A percentile compares a stretch with the other conserved stretches of the same genome.
phyloP scores from a whole-genome alignment of 2,113 vertebrate genomes.

The Festucalex cinctus region DNA sequence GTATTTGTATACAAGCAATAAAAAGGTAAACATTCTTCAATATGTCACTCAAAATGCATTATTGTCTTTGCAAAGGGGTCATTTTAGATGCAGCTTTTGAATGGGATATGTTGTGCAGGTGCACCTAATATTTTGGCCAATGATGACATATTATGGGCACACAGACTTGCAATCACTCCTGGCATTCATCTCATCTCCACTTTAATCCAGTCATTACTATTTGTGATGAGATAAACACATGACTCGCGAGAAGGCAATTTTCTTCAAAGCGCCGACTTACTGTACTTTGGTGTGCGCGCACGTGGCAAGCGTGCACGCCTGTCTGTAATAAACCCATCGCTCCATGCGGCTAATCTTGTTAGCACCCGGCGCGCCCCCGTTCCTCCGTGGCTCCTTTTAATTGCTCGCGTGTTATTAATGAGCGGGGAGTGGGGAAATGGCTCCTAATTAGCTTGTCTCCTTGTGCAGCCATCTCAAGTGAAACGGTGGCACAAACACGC shows the following conservation, averaged over 20 bases:
- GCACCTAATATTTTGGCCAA: neutral
- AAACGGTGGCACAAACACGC: constrained; percentile 82
- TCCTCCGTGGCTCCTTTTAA: constrained; percentile 88
- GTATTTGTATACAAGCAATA: too few species aligned
- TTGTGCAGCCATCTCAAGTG: constrained; percentile 79
- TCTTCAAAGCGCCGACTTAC: constrained; percentile 5
- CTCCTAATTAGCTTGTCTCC: constrained; percentile 97
- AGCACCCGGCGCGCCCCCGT: constrained; percentile 81
- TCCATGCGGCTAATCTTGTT: constrained; percentile 77
- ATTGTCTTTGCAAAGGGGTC: neutral
- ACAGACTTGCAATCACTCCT: neutral
- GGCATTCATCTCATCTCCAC: constrained; percentile 3
- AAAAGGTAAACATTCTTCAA: neutral
- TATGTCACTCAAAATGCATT: neutral
- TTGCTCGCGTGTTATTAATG: constrained; percentile 98
- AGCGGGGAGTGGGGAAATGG: constrained; percentile 89
- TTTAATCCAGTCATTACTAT: constrained; percentile 7
- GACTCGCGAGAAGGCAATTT: constrained; percentile 5
- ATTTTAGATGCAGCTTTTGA: neutral
- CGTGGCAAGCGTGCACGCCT: constrained; percentile 16
- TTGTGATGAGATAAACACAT: constrained; percentile 4
- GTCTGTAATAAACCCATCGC: constrained; percentile 67
- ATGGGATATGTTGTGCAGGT: neutral
- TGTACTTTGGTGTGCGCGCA: neutral
- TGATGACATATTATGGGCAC: neutral